Percentiles rank a stretch among this genome's conserved stretches.
phyloP scores from a whole-genome alignment of 2,888 invertebrate species.

The Drosophila dives region DNA sequence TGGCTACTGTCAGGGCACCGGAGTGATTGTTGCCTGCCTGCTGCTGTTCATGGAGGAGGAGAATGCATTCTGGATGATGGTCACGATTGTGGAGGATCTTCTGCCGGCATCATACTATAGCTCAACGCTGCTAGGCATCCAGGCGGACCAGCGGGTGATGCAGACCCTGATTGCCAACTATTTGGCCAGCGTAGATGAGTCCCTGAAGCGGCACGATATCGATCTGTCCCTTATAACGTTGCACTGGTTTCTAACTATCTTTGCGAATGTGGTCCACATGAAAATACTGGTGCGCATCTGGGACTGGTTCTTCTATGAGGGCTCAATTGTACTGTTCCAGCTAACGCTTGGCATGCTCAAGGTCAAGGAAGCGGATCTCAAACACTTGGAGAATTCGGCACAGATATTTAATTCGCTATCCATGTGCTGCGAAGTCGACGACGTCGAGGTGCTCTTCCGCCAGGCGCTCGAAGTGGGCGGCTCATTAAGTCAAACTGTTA shows the following conservation, averaged over 20 bases:
- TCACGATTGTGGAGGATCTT: constrained; percentile 98
- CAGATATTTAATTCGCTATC: constrained; percentile 99
- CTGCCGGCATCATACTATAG: constrained; percentile 99
- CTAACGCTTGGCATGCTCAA: constrained; percentile 97
- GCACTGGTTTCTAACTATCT: constrained; percentile 98
- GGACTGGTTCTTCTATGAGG: constrained; percentile 99
- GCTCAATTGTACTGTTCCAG: constrained; percentile 97
- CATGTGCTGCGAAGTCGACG: constrained; percentile 96
- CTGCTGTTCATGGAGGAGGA: constrained; percentile 98
- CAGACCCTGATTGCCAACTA: constrained; percentile 95
- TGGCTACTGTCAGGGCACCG: constrained; percentile 85
- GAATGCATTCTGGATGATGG: constrained; percentile 99
- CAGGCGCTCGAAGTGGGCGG: constrained; percentile 91
- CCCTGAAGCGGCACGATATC: constrained; percentile 96
- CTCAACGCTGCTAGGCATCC: constrained; percentile 94
- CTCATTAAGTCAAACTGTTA: constrained; percentile 90
- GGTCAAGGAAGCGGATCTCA: constrained; percentile 92
- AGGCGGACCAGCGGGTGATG: constrained; percentile 98
- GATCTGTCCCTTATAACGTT: constrained; percentile 97
- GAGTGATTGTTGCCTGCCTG: constrained; percentile 94
- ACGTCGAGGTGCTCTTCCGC: constrained; percentile 92
- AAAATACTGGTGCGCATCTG: constrained; percentile 96
- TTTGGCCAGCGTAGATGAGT: constrained; percentile 94
- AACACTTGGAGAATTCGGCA: constrained; percentile 96
- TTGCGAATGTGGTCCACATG: constrained; percentile 98